Conservation (phyloP, 2,797 vertebrate species). For the Geotrypetes seraphini region DNA sequence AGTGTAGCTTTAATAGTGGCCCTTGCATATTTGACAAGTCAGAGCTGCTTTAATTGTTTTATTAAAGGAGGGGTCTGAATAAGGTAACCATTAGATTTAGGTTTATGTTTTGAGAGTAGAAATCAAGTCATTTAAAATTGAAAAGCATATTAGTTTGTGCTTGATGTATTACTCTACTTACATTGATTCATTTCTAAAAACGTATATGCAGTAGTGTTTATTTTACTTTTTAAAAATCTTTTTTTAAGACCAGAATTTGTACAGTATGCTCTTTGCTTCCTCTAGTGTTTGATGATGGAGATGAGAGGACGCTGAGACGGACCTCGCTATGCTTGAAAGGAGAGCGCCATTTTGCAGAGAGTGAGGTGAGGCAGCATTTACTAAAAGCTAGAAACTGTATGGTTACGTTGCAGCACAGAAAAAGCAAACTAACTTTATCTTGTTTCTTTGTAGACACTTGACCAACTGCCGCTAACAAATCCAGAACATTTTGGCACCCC, state of each 20-base stretch:
- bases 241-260: background rate
- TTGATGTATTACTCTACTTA: no score
- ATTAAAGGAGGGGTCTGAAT: no score
- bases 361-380: slow-evolving; percentile 64
- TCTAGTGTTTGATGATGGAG: slow-evolving; percentile 93
- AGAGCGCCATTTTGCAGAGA: slow-evolving; percentile 95
- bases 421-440: background rate
- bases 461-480: slow-evolving; percentile 92
- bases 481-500: slow-evolving; percentile 97
- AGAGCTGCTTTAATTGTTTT: no score
- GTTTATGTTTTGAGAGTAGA: no score
- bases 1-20: no score
- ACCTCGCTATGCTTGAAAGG: slow-evolving; percentile 94
- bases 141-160: no score
- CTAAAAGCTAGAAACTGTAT: background rate
- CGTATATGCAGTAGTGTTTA: no score
- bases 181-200: no score
- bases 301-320: slow-evolving; percentile 89
- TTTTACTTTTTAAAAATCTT: no score
- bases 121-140: no score
- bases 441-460: slow-evolving; percentile 68
- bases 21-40: no score
- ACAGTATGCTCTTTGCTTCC: slow-evolving; percentile 10
- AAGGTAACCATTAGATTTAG: no score
- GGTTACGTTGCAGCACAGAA: background rate